Percentiles rank a stretch among this genome's conserved stretches.
Evolutionary conservation across 2,888 invertebrate species (phyloP).

Genomic region (Lumbricus terrestris): DNA sequence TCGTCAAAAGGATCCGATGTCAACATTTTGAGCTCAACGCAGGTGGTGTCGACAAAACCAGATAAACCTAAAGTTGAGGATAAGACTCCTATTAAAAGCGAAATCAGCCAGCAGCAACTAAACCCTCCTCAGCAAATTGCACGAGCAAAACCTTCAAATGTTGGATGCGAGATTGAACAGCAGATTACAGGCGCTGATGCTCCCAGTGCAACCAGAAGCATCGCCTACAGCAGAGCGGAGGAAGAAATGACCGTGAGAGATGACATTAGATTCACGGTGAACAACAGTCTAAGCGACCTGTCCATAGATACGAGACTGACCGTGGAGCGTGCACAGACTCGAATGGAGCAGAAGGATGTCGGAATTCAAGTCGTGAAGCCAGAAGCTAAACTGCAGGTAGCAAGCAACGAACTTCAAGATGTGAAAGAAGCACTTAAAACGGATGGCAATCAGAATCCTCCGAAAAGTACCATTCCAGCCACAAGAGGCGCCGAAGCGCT

Average conservation of each 20-base stretch:
- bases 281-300: not conserved
- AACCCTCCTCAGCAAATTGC: not conserved
- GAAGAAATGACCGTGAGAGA: no score
- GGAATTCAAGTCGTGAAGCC: not conserved
- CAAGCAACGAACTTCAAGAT: not conserved
- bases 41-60: not conserved
- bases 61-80: not conserved
- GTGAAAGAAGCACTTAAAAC: not conserved
- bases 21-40: not conserved
- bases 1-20: not conserved
- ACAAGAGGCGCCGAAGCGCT: not conserved
- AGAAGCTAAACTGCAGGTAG: not conserved
- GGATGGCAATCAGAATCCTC: not conserved
- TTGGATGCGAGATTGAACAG: not conserved
- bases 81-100: not conserved
- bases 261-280: not conserved
- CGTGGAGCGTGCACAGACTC: not conserved
- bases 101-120: not conserved
- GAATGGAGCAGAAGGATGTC: not conserved
- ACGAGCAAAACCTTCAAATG: not conserved
- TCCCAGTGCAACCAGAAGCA: not conserved
- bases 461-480: not conserved
- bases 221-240: no score
- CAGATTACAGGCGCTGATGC: not conserved
- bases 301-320: not conserved